phyloP scores from a whole-genome alignment of 2,113 vertebrate genomes.

The Mus pahari region DNA sequence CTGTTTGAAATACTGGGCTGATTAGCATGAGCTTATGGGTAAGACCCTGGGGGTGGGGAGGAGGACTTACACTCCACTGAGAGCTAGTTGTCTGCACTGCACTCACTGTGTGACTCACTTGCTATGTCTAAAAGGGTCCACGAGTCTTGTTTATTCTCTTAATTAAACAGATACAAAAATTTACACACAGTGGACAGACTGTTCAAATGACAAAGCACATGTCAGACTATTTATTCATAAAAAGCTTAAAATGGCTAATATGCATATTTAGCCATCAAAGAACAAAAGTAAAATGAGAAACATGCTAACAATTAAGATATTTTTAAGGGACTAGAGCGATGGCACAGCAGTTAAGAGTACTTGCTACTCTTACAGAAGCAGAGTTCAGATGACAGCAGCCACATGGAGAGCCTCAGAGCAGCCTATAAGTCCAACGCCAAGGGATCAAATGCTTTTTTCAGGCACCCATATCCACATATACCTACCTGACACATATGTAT shows the following conservation, averaged over 20 bases:
- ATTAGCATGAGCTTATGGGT: slow-evolving; percentile 27
- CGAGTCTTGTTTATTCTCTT: slow-evolving; percentile 2
- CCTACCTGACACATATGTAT: background rate
- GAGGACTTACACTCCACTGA: background rate
- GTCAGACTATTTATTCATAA: slow-evolving; percentile 37
- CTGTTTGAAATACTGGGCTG: slow-evolving; percentile 9
- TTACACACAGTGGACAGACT: background rate
- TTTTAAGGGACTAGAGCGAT: background rate
- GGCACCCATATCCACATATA: background rate
- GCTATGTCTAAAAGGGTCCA: background rate
- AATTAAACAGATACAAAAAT: slow-evolving; percentile 3
- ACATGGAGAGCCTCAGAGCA: background rate
- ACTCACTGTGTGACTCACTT: background rate
- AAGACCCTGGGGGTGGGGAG: background rate
- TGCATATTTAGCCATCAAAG: background rate
- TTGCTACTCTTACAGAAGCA: background rate
- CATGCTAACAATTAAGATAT: background rate
- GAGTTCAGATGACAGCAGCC: background rate
- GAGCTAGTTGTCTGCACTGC: slow-evolving; percentile 35
- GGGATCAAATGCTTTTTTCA: background rate
- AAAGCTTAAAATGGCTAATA: background rate
- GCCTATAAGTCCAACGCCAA: background rate
- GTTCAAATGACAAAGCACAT: background rate
- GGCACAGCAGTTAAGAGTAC: background rate
- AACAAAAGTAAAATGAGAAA: slow-evolving; percentile 6